Base-by-base conservation (phyloP, 2,888 invertebrate species). In the Dastarcus helophoroides region DNA sequence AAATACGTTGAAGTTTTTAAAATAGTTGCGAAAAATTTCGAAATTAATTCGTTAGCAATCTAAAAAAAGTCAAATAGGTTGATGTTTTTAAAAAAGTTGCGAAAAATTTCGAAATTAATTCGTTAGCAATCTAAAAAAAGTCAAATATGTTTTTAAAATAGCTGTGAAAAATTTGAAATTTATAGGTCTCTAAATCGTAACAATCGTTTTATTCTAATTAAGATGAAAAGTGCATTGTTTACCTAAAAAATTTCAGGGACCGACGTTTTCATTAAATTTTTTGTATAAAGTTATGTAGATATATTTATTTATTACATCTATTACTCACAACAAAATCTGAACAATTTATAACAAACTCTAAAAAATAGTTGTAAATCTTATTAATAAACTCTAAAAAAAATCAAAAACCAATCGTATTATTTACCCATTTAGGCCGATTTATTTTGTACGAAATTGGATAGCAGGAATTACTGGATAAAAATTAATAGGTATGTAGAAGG, bases 271-370 rank as follows among this genome's bases (percentile, higher is more conserved):
- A 48, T 54, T 53, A 49, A 51, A 52, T 52, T 47, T 51, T 50
- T 54, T 60, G 58, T 58, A 60, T 55, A 59, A 60, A 61, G 54
- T 54, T 56, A 57, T 61, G 60, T 61, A 60, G 56, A 59, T 60
- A 61, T 54, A 55, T 56, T 55, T 57, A 58, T 60, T 60, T 58
- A 58, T 58, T 53, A 56, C 60, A 60, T 60, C 61, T 60, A 56
- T 46, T 58, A 60, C 61, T 61, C 61, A 61, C 61, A 61, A 61
- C 61, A 61, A 61, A 58, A 48, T 53, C 50, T 51, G 48, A 49
- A 53, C 48, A 43, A 46, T 47, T 49, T 48, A 52, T 47, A 54
- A 53, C 46, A 48, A 51, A 36, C 42, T 46, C 48, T 43, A 50
- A 43, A 39, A 48, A 48, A 50, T 50, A 50, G 48, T 46, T 51